Base-by-base conservation (phyloP, 2,797 vertebrate species). In the Capromys pilorides region DNA sequence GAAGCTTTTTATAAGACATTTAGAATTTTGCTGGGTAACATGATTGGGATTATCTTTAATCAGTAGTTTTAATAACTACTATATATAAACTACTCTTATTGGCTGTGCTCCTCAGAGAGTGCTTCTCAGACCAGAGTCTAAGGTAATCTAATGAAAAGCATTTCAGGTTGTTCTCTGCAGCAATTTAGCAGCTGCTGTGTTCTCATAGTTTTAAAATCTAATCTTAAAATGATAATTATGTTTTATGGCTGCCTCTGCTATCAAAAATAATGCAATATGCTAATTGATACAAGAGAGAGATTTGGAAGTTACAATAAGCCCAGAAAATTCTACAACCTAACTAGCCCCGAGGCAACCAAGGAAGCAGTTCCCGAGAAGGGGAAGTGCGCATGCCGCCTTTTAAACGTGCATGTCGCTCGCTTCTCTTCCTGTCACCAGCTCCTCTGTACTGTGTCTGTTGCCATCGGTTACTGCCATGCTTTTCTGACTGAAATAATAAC, bases 221-320 rank as follows among this genome's bases (percentile, higher is more conserved):
- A 90, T 75, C 82, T 84, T 62, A n/a, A 94, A 96, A 91, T 39
- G 41, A n/a, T 12, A 41, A 8, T 86, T 62, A 73, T 78, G 8
- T 92, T 83, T 78, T 64, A 87, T 73, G 62, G 19, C 33, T 82
- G 31, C 49, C 92, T 89, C 51, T 92, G 64, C 49, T 75, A 62
- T 88, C 36, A 73, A 93, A 75, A 64, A 78, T 19, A 81, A 71
- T 64, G 10, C 21, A 69, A 33, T 49, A 45, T 93, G 71, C 88
- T 69, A 66, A 75, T 2, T 83, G 69, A 62, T 67, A 54, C 22
- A 33, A 71, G 33, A 57, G 81, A 86, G 67, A 73, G 11, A 10
- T 10, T 12, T 31, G 45, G 69, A 93, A 86, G 31, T 61, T 16
- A 62, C 12, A 24, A 1, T 51, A 14, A 28, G 18, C 66, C 39